A percentile compares a stretch with the other conserved stretches of the same genome.
Evolutionary conservation across 64 coral and sea anemone genomes (phyloP).

Genomic region (Montipora efflorescens): DNA sequence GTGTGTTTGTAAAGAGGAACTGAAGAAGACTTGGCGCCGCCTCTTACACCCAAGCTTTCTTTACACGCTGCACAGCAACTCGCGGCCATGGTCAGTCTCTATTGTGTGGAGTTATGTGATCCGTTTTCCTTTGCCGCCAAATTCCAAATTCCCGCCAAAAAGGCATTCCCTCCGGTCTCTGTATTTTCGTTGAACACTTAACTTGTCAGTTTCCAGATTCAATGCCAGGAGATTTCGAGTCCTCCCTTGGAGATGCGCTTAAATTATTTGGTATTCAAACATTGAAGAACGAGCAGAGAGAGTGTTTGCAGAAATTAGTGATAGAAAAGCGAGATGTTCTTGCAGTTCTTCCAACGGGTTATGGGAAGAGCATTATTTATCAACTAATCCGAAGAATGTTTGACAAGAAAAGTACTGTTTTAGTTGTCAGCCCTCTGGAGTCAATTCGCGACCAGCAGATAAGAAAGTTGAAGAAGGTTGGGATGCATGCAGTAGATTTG

Average conservation of each 20-base stretch:
- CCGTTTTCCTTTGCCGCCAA: too few relatives aligned
- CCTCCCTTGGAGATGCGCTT: not conserved
- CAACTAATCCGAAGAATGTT: not conserved
- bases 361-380: conserved; percentile 3
- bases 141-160: too few relatives aligned
- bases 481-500: conserved; percentile 33
- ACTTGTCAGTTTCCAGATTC: too few relatives aligned
- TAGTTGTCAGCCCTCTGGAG: conserved; percentile 50
- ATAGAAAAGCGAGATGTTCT: conserved; percentile 35
- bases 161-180: too few relatives aligned
- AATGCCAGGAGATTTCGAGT: too few relatives aligned
- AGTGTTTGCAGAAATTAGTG: conserved; percentile 43
- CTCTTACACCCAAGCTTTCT: too few relatives aligned
- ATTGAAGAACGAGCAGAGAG: conserved; percentile 21
- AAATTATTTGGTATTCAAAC: conserved; percentile 12
- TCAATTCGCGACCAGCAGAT: conserved; percentile 36
- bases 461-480: not conserved
- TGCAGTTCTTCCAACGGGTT: conserved; percentile 39
- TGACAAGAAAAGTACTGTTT: not conserved
- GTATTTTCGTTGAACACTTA: too few relatives aligned
- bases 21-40: too few relatives aligned
- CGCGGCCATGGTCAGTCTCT: too few relatives aligned
- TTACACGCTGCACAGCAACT: too few relatives aligned
- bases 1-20: too few relatives aligned
- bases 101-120: too few relatives aligned